phyloP scores from a whole-genome alignment of 2,113 vertebrate species.

The Syngnathus typhle region DNA sequence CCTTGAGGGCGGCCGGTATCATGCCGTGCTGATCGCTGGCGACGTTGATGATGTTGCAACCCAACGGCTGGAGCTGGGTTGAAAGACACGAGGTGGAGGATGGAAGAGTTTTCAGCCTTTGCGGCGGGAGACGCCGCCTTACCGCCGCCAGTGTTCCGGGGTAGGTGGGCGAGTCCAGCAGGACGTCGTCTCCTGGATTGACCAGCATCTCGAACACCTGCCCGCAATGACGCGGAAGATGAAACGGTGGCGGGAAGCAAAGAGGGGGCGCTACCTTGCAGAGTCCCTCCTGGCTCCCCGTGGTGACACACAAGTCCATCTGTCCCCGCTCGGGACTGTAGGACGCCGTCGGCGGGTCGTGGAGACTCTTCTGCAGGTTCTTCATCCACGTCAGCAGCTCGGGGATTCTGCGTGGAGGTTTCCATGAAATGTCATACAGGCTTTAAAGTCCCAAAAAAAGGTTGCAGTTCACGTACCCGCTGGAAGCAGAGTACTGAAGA shows the following conservation, averaged over 20 bases:
- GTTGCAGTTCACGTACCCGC: constrained; percentile 66
- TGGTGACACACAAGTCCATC: constrained; percentile 89
- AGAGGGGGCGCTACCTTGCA: constrained; percentile 75
- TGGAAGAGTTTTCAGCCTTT: rapidly evolving
- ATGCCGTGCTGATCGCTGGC: constrained; percentile 85
- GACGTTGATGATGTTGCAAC: constrained; percentile 83
- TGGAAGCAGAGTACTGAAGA: constrained; percentile 85
- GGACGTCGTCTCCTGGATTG: constrained; percentile 84
- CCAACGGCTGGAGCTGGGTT: constrained; percentile 81
- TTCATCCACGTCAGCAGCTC: constrained; percentile 89
- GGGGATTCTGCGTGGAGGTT: constrained; percentile 72
- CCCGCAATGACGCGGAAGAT: not conserved
- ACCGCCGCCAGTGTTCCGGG: constrained; percentile 82
- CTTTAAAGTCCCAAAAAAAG: not conserved
- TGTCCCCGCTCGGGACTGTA: constrained; percentile 74
- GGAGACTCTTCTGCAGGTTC: constrained; percentile 79
- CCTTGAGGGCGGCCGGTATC: constrained; percentile 77
- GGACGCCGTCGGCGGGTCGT: constrained; percentile 78
- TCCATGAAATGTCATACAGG: not conserved
- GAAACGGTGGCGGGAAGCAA: not conserved
- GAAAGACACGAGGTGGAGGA: not conserved
- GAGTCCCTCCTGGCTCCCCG: constrained; percentile 88
- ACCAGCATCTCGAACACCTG: constrained; percentile 95
- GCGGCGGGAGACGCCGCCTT: constrained; percentile 40
- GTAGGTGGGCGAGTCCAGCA: constrained; percentile 84